Evolutionary conservation across 1,140 invertebrate species (phyloP).

Genomic region (Mamestra configurata): DNA sequence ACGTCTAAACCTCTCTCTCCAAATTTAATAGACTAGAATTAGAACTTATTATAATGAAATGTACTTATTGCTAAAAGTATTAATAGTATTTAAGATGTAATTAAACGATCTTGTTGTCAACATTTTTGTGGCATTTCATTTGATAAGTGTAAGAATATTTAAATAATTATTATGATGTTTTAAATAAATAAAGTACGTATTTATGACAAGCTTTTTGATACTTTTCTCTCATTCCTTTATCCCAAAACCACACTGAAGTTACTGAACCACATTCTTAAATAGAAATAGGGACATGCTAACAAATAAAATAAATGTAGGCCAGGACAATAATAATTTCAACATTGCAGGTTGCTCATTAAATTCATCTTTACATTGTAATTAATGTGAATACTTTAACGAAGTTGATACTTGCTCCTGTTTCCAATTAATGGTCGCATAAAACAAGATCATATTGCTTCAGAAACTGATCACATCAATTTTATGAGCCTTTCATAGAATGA

Average conservation of each 20-base stretch:
- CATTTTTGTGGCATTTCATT: slow-evolving; percentile 80
- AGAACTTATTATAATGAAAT: slow-evolving; percentile 63
- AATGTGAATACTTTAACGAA: background rate
- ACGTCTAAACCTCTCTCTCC: slow-evolving; percentile 69
- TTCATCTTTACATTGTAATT: slow-evolving; percentile 31
- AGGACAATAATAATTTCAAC: too few species aligned
- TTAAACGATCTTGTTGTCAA: slow-evolving; percentile 80
- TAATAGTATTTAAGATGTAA: slow-evolving; percentile 76
- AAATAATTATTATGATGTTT: slow-evolving; percentile 80
- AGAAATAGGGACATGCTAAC: too few species aligned
- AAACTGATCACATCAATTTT: slow-evolving; percentile 23
- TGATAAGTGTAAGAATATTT: slow-evolving; percentile 75
- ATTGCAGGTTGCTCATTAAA: background rate
- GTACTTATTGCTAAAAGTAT: slow-evolving; percentile 83
- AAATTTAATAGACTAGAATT: slow-evolving; percentile 64
- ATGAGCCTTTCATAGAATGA: background rate
- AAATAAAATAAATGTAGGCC: too few species aligned
- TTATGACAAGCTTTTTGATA: slow-evolving; percentile 79
- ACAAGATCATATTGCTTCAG: slow-evolving; percentile 13
- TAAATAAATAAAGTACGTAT: slow-evolving; percentile 84
- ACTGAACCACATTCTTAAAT: background rate
- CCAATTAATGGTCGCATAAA: background rate
- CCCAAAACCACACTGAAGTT: too few species aligned
- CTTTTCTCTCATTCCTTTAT: slow-evolving; percentile 57
- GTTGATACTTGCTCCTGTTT: background rate